Evolutionary conservation across 2,888 invertebrate genomes (phyloP), one percentile per base, ranked within the genome.

Genomic region (Macrophya annulata): DNA sequence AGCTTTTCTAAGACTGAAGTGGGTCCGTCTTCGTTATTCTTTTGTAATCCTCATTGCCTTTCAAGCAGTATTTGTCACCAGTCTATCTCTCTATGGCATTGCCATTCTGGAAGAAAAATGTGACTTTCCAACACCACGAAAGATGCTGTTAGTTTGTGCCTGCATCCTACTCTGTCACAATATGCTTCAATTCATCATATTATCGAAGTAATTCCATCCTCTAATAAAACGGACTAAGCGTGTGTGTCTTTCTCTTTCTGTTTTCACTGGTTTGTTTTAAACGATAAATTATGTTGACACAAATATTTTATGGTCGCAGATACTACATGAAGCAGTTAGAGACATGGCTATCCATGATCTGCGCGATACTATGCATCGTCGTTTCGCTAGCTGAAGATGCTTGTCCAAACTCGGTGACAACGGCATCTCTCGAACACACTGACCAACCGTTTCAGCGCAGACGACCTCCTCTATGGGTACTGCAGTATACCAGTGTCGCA

Each of bases 1-100:
- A 88, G 90, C 93, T 15, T 94, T 94, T 88, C 92, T 95, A 45
- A 92, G 92, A 40, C 89, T 95, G 43, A 95, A 95, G 90, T 95
- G 95, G 95, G 88, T 92, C 21, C 93, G 92, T 87, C 93, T 95
- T 40, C 91, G 94, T 74, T 90, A 91, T 74, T 94, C 95, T 86
- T 95, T 95, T 88, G 94, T 93, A 84, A 87, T 93, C 40, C 90
- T 94, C 81, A 92, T 94, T 9, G 86, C 89, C 31, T 88, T 93
- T 25, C 94, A 94, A 85, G 88, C 92, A 1, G 86, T 92, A 12
- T 94, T 94, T 86, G 94, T 94, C 25, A 85, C 92, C 1, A 93
- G 93, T 12, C 88, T 94, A 59, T 94, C 94, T 2, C 84, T 89
- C 17, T 94, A 93, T 86, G 92, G 89, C 4, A 85, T 89, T 76